Conservation (phyloP, 2,797 vertebrate species). For the Spea hammondii region DNA sequence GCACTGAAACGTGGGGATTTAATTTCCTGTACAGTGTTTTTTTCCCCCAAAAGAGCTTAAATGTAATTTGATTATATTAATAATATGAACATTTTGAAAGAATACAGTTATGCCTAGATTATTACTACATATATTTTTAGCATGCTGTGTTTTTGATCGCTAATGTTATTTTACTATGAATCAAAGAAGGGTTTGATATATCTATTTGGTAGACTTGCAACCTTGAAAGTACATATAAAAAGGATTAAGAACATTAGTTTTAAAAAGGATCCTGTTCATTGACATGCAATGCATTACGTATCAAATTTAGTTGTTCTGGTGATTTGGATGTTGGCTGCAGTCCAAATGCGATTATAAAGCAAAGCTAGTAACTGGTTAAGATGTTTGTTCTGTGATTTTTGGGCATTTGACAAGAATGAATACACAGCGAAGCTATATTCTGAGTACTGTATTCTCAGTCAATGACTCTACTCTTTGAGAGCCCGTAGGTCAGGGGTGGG, state of each 20-base stretch:
- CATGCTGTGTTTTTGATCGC: slow-evolving; percentile 26
- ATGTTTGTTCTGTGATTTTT: slow-evolving; percentile 31
- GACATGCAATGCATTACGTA: slow-evolving; percentile 42
- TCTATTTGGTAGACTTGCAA: slow-evolving; percentile 23
- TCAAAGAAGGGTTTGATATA: slow-evolving; percentile 33
- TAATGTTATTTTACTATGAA: slow-evolving; percentile 18
- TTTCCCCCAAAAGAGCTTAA: slow-evolving; percentile 48
- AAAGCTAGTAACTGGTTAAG: slow-evolving; percentile 41
- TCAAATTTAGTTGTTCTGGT: slow-evolving; percentile 47
- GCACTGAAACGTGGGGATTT: slow-evolving; percentile 50
- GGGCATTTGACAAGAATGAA: slow-evolving; percentile 25
- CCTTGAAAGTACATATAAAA: slow-evolving; percentile 22
- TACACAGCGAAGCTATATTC: neutral
- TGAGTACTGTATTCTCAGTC: neutral
- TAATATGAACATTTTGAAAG: slow-evolving; percentile 4
- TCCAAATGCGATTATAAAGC: slow-evolving; percentile 40
- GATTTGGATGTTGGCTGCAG: slow-evolving; percentile 45
- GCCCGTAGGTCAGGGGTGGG: no score
- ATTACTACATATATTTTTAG: slow-evolving; percentile 1
- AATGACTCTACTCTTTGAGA: neutral
- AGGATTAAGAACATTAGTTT: slow-evolving; percentile 39
- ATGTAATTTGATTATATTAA: slow-evolving; percentile 18
- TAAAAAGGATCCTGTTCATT: slow-evolving; percentile 46
- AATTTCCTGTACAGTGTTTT: slow-evolving; percentile 50
- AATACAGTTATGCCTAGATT: neutral